Conservation (phyloP, 2,888 invertebrate genomes). For the Drosophila rubida region DNA sequence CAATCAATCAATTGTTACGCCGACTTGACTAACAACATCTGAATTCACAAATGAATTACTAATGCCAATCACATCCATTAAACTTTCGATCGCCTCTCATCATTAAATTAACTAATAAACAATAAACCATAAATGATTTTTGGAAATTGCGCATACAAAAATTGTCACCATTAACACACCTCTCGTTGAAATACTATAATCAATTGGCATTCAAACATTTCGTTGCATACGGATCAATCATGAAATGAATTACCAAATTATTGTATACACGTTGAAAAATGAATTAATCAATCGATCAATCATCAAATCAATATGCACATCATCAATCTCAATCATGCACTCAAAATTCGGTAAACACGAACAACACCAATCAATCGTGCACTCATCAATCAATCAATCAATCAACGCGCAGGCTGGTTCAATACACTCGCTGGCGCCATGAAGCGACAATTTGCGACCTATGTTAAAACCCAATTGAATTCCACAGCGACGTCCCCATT, state of each 20-base stretch:
- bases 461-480: conserved; percentile 91
- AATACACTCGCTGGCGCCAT: conserved; percentile 89
- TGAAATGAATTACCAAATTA: background rate
- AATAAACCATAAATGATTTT: background rate
- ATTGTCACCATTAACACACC: background rate
- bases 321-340: background rate
- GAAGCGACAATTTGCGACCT: conserved; percentile 93
- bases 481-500: conserved; percentile 69
- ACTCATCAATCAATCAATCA: conserved; percentile 14
- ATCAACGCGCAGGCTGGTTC: conserved; percentile 86
- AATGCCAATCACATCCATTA: background rate
- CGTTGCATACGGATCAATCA: background rate
- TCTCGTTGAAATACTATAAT: background rate
- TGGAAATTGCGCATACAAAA: too few relatives aligned
- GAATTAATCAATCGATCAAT: background rate
- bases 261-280: background rate
- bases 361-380: background rate
- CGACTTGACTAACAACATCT: background rate
- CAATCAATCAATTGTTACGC: conserved; percentile 28
- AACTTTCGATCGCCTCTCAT: background rate
- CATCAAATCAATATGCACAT: background rate
- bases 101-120: background rate
- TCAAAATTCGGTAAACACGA: background rate
- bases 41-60: background rate
- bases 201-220: background rate